Evolutionary conservation across 1,140 invertebrate genomes (phyloP), one percentile per base, ranked within the genome.

Genomic region (Galendromus occidentalis): DNA sequence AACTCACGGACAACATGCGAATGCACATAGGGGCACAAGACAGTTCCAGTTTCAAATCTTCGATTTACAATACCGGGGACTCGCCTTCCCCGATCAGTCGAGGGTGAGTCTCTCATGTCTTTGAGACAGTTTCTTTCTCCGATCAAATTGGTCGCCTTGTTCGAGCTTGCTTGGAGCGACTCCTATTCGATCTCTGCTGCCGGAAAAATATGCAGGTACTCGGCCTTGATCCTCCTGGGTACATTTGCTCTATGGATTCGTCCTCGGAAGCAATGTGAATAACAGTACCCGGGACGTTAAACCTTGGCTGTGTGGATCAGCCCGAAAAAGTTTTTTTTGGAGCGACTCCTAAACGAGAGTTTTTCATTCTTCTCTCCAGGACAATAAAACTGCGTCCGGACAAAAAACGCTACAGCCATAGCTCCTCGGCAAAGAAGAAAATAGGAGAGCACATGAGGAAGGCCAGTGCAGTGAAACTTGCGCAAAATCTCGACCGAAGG

Each of bases 21-120:
- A 59, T 59, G 51, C 51, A 59, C 20, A 59, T 59, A 14, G 51
- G 51, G 20, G 51, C 51, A 25, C 51, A 59, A 22, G 51, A 59
- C 9, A 59, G 51, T 25, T 59, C 51, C 20, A 59, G 51, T 33
- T 59, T 59, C 51, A 59, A 59, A 25, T 59, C 51, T 25, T 59
- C 51, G 4, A 59, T 59, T 29, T 59, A 59, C 33, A 59, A 59
- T 22, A 59, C 51, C 51, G 51, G 51, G 17, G 51, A 59, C 22
- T 59, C 51, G 33, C 51, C 51, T 29, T 59, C 51, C 12, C 51
- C 51, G 25, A 59, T 59, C 14, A 33, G 51, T 22, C 25, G 33
- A 59, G 51, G 51, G 51, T 59, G 17, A 25, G 45, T 47, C 7
- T 44, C 12, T n/a, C n/a, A n/a, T n/a, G n/a, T 39, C 4, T 39